These are phyloP conservation scores for Pterobdella sp. DNA, from an alignment of 2,888 invertebrate genomes.

Conservation along the genomic window DNA sequence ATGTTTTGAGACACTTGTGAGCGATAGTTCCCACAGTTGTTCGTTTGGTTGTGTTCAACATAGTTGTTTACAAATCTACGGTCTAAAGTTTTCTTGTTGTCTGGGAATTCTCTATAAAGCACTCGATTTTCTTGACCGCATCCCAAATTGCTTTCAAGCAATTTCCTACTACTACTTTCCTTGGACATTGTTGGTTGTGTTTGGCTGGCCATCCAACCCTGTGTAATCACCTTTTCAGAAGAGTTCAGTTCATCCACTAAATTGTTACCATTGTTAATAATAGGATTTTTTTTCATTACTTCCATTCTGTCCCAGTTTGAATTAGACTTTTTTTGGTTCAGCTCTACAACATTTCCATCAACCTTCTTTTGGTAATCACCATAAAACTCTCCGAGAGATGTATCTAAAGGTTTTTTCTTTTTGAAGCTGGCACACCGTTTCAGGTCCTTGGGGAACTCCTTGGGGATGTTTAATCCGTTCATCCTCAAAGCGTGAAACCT, in stretches of 20 bases:
- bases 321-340: neutral
- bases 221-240: neutral
- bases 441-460: conserved; percentile 15
- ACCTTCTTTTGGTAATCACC: conserved; percentile 7
- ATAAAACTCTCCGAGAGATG: conserved; percentile 19
- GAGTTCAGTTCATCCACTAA: neutral
- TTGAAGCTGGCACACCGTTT: conserved; percentile 15
- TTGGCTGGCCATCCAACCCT: neutral
- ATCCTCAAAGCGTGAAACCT: conserved; percentile 24
- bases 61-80: no score
- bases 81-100: neutral
- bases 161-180: neutral
- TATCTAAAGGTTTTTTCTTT: conserved; percentile 21
- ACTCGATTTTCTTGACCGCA: neutral
- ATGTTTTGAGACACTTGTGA: no score
- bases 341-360: neutral
- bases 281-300: conserved; percentile 7
- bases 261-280: neutral
- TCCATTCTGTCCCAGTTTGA: conserved; percentile 16
- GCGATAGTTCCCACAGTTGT: no score
- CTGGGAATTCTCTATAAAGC: neutral
- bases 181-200: neutral
- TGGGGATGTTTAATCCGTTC: conserved; percentile 6
- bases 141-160: neutral
- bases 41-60: no score